Conservation (phyloP, 2,113 vertebrate genomes). For the Boleophthalmus pectinirostris region DNA sequence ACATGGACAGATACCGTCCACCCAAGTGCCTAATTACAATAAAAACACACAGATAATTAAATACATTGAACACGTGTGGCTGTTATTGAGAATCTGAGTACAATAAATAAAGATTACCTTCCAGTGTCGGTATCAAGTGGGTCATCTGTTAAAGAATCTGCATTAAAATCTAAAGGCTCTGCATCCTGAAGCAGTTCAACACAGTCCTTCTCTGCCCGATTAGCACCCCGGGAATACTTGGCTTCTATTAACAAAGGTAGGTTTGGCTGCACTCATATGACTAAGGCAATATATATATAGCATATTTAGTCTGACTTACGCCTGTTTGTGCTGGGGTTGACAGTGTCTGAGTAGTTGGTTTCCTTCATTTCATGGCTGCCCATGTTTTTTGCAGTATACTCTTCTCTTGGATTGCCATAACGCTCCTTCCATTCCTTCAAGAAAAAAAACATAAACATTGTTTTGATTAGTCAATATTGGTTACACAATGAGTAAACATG, state of each 20-base stretch:
- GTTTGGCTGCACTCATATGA: background rate
- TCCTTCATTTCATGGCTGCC: slow-evolving; percentile 88
- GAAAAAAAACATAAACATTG: background rate
- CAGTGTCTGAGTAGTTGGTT: slow-evolving; percentile 83
- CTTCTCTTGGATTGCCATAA: slow-evolving; percentile 87
- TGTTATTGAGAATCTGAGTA: background rate
- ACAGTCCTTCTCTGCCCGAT: slow-evolving; percentile 85
- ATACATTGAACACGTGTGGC: background rate
- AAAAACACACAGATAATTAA: background rate
- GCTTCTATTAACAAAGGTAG: slow-evolving; percentile 68
- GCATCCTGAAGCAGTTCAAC: slow-evolving; percentile 94
- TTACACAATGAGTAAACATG: background rate
- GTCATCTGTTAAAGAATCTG: slow-evolving; percentile 85
- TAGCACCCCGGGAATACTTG: slow-evolving; percentile 84
- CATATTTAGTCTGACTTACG: slow-evolving; percentile 72
- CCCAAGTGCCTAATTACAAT: slow-evolving; percentile 79
- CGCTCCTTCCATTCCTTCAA: slow-evolving; percentile 93
- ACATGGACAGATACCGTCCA: slow-evolving; percentile 94
- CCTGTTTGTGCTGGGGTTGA: slow-evolving; percentile 63
- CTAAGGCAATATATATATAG: background rate
- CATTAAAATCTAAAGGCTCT: slow-evolving; percentile 92
- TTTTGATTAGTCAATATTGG: background rate
- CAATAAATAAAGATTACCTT: slow-evolving; percentile 74
- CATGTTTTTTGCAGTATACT: slow-evolving; percentile 83
- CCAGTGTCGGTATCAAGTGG: slow-evolving; percentile 80